phyloP scores from a whole-genome alignment of 1,140 invertebrate species.

The Solen grandis region DNA sequence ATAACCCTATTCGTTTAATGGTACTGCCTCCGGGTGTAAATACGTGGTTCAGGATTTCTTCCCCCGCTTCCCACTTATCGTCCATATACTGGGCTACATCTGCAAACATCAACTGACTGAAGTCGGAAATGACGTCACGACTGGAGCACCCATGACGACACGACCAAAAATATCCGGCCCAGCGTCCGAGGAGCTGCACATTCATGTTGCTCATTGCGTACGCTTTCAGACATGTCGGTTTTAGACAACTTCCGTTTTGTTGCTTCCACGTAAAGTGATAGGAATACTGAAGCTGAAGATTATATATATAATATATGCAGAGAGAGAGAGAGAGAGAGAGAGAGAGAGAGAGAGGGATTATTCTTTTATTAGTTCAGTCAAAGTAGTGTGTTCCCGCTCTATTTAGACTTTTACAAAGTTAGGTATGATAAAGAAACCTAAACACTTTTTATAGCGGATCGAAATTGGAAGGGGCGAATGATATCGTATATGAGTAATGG shows the following conservation, averaged over 20 bases:
- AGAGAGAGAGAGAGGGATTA: no score
- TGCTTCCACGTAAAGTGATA: slow-evolving; percentile 20
- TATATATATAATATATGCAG: no score
- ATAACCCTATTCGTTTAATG: not conserved
- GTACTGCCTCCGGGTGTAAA: not conserved
- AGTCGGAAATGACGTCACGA: slow-evolving; percentile 5
- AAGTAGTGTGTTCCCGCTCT: no score
- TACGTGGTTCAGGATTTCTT: not conserved
- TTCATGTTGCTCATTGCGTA: slow-evolving; percentile 9
- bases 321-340: no score
- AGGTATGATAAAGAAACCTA: no score
- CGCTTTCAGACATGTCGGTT: slow-evolving; percentile 2
- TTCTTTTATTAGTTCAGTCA: no score
- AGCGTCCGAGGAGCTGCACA: slow-evolving; percentile 2
- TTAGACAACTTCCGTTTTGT: not conserved
- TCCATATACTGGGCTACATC: not conserved
- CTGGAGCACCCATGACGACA: not conserved
- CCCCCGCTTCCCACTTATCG: slow-evolving; percentile 16
- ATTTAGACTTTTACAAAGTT: no score
- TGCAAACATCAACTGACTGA: not conserved
- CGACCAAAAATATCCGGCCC: not conserved
- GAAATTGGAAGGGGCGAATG: no score
- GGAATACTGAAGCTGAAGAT: slow-evolving; percentile 5
- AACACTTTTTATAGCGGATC: no score
- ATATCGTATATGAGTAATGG: no score